Percentiles rank a stretch among this genome's conserved stretches.
Conservation (phyloP, 2,113 vertebrate genomes). For the Zosterops pallidus region DNA sequence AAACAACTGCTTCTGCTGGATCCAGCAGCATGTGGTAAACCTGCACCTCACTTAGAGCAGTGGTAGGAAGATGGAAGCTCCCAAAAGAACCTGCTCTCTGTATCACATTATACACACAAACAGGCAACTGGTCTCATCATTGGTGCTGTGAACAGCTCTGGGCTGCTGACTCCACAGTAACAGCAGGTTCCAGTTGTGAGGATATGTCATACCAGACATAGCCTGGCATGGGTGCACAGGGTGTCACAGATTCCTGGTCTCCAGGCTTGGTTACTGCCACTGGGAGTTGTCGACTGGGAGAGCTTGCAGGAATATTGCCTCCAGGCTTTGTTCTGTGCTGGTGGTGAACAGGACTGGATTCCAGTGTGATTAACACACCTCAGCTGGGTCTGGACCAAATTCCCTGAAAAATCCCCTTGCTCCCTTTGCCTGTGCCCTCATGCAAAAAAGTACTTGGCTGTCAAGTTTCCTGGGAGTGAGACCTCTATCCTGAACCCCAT, state of each 20-base stretch:
- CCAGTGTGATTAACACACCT: background rate
- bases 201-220: background rate
- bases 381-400: background rate
- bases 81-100: background rate
- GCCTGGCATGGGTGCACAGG: background rate
- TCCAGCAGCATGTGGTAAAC: rapidly evolving
- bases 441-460: background rate
- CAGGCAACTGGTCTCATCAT: background rate
- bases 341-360: background rate
- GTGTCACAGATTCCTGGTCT: background rate
- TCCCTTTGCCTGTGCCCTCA: background rate
- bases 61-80: background rate
- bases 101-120: background rate
- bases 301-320: background rate
- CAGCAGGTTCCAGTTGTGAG: background rate
- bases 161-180: background rate
- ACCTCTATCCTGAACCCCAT: background rate
- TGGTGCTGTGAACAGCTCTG: background rate
- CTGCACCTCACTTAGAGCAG: background rate
- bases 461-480: background rate
- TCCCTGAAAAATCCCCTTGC: background rate
- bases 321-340: background rate
- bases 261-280: background rate
- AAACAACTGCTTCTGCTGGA: background rate
- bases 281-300: background rate